A percentile compares a stretch with the other conserved stretches of the same genome.
Evolutionary conservation across 2,888 invertebrate species (phyloP).

Genomic region (Vesta saturnalis): DNA sequence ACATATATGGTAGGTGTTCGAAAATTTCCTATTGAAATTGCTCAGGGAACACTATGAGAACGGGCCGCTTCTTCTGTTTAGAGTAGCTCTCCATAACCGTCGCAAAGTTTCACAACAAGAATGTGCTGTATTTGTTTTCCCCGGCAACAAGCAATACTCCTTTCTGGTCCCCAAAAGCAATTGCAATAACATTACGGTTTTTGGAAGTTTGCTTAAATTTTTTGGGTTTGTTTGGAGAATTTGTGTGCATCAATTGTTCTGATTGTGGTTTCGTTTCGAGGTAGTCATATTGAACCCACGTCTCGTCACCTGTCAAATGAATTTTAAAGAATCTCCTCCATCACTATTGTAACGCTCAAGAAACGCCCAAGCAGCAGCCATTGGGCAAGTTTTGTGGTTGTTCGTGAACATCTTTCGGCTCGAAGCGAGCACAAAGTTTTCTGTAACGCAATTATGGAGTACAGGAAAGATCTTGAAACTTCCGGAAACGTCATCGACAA

Average conservation of each 20-base stretch:
- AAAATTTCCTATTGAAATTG: too few relatives aligned
- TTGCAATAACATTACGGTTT: background rate
- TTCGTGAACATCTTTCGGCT: background rate
- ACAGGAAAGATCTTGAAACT: background rate
- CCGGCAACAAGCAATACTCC: background rate
- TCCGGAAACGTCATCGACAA: background rate
- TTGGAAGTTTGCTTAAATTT: background rate
- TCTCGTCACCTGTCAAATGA: background rate
- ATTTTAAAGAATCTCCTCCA: background rate
- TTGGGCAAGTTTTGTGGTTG: background rate
- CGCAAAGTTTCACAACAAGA: too few relatives aligned
- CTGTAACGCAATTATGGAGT: background rate
- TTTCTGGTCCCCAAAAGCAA: background rate
- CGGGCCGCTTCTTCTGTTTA: too few relatives aligned
- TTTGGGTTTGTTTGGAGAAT: slow-evolving; percentile 3
- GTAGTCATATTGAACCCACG: background rate
- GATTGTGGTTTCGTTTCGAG: background rate
- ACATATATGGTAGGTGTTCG: too few relatives aligned
- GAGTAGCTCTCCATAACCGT: too few relatives aligned
- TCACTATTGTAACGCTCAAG: background rate
- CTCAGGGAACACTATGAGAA: too few relatives aligned
- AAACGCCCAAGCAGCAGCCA: background rate
- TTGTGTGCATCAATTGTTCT: slow-evolving; percentile 2
- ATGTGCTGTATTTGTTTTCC: too few relatives aligned
- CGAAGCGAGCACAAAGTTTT: background rate